A percentile compares a stretch with the other conserved stretches of the same genome.
Evolutionary conservation across 2,888 invertebrate genomes (phyloP).

Genomic region (Cheilosia vernalis): DNA sequence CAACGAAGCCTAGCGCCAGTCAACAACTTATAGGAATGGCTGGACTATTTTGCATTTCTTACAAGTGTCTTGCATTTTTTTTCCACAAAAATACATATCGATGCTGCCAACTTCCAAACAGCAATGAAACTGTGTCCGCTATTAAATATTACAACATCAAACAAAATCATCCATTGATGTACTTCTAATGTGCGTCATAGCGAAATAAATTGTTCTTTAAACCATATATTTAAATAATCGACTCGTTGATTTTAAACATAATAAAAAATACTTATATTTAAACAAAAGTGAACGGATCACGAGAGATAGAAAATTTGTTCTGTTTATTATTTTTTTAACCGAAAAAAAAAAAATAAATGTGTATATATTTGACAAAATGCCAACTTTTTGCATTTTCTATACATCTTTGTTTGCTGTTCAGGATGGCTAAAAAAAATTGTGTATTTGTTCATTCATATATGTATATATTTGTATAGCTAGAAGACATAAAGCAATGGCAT

Average conservation of each 20-base stretch:
- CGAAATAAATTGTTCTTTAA: not conserved
- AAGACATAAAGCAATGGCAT: no score
- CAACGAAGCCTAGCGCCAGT: no score
- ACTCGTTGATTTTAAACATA: not conserved
- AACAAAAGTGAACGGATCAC: conserved; percentile 9
- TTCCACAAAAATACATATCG: no score
- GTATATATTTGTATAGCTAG: no score
- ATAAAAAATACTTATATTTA: not conserved
- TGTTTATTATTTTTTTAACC: not conserved
- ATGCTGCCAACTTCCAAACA: no score
- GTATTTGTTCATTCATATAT: not conserved
- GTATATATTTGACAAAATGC: conserved; percentile 22
- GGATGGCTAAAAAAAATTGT: not conserved
- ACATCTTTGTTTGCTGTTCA: not conserved
- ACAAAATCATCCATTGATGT: no score
- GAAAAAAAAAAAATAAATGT: not conserved
- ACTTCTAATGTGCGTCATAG: not conserved
- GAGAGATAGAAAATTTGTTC: not conserved
- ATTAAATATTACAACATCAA: no score
- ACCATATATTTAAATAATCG: conserved; percentile 4
- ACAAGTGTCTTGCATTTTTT: no score
- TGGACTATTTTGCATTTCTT: no score
- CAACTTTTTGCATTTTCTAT: not conserved
- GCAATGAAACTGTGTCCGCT: no score
- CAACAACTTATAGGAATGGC: no score